Evolutionary conservation across 2,797 vertebrate species (phyloP).

Genomic region (Rhincodon typus): DNA sequence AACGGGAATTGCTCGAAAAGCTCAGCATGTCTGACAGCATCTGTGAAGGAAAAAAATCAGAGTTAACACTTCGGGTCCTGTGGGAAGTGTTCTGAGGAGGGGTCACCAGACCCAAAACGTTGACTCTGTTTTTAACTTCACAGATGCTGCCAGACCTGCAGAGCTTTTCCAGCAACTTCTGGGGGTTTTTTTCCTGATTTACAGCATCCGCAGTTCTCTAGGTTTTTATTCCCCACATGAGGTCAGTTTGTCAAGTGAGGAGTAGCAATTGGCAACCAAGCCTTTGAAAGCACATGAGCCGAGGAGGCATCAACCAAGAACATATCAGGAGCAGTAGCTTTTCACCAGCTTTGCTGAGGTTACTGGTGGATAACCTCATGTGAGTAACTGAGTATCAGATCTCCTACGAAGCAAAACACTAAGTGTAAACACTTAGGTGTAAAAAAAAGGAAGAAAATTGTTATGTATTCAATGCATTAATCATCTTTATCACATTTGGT

Average conservation of each 20-base stretch:
- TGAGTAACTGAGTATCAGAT: not conserved
- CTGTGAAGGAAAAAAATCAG: too few species aligned
- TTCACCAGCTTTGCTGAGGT: not conserved
- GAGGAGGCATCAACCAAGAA: not conserved
- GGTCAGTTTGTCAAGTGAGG: not conserved
- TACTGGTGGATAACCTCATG: not conserved
- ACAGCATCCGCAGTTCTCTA: too few species aligned
- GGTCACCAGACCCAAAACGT: too few species aligned
- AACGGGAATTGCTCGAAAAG: too few species aligned
- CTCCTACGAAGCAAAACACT: not conserved
- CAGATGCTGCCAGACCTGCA: too few species aligned
- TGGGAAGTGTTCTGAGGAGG: too few species aligned
- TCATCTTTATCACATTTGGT: not conserved
- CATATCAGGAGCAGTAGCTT: not conserved
- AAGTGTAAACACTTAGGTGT: not conserved
- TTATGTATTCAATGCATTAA: not conserved
- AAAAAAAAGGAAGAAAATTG: not conserved
- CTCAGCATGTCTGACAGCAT: too few species aligned
- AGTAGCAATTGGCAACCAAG: not conserved
- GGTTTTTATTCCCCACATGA: not conserved
- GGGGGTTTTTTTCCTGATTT: too few species aligned
- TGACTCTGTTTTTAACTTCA: too few species aligned
- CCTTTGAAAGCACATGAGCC: not conserved
- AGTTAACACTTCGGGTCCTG: too few species aligned
- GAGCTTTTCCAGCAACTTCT: too few species aligned